Conservation (phyloP, 2,888 invertebrate species). For the Eupelmus urozonus region DNA sequence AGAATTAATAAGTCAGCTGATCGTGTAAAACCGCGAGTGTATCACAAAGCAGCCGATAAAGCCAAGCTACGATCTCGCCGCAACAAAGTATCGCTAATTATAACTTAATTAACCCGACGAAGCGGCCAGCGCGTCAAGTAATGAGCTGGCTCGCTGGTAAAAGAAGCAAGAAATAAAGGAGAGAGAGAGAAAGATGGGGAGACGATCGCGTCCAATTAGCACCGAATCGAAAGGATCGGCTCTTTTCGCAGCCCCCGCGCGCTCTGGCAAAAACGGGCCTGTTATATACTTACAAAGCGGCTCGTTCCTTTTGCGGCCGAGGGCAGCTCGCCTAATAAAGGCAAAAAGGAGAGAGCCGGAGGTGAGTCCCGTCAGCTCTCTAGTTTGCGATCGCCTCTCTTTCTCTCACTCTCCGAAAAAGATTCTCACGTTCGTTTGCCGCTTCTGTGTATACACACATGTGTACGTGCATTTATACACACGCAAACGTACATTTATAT, state of each 20-base stretch:
- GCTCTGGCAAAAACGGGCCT: not conserved
- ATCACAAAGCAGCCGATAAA: too few relatives aligned
- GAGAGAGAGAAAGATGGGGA: slow-evolving; percentile 4
- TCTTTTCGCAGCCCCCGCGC: not conserved
- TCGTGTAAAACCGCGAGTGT: too few relatives aligned
- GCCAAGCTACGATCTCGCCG: too few relatives aligned
- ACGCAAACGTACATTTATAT: too few relatives aligned
- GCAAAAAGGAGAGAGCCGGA: slow-evolving; percentile 12
- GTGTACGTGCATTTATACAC: not conserved
- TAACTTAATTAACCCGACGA: slow-evolving; percentile 33
- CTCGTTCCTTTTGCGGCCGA: too few relatives aligned
- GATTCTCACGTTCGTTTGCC: too few relatives aligned
- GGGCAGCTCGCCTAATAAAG: slow-evolving; percentile 19
- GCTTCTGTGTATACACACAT: not conserved
- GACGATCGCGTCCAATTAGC: slow-evolving; percentile 46
- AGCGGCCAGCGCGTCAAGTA: slow-evolving; percentile 12
- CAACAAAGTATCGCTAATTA: slow-evolving; percentile 15
- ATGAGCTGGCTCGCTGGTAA: too few relatives aligned
- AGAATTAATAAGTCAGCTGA: too few relatives aligned
- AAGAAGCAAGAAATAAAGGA: not conserved
- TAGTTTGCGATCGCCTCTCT: not conserved
- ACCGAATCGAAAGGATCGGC: slow-evolving; percentile 45
- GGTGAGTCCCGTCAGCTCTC: not conserved
- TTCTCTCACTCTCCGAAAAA: not conserved
- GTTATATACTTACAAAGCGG: not conserved